phyloP scores from a whole-genome alignment of 2,797 vertebrate species.

The Corythornis leucogaster region DNA sequence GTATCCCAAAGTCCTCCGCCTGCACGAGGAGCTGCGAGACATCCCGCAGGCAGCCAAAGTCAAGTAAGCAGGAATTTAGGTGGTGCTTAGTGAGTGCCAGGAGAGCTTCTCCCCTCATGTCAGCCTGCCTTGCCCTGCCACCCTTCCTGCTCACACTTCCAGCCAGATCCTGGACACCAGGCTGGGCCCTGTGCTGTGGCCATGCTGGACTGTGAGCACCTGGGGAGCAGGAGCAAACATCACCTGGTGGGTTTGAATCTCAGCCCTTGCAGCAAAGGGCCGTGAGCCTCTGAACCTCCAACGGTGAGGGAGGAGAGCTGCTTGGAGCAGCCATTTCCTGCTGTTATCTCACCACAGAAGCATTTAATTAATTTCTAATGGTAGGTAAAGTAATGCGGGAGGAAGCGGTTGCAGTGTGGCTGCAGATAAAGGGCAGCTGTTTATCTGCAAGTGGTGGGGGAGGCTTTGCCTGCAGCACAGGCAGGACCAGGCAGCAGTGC shows the following conservation, averaged over 20 bases:
- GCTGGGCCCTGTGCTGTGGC: neutral
- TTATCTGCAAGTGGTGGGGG: neutral
- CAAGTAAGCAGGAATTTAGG: conserved; percentile 84
- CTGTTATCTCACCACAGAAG: conserved; percentile 56
- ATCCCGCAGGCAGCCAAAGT: conserved; percentile 96
- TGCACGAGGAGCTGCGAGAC: conserved; percentile 90
- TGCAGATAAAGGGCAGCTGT: conserved; percentile 61
- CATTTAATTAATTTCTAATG: conserved; percentile 73
- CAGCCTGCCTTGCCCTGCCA: neutral
- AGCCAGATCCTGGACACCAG: neutral
- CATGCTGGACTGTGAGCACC: fast-evolving
- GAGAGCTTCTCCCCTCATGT: neutral
- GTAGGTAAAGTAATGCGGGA: conserved; percentile 5
- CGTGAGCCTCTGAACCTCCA: neutral
- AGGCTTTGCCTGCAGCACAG: neutral
- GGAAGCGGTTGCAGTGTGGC: conserved; percentile 40
- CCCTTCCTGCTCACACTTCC: fast-evolving
- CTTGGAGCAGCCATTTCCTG: conserved; percentile 45
- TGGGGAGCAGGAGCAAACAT: neutral
- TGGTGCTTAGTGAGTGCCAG: neutral
- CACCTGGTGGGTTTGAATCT: conserved; percentile 41
- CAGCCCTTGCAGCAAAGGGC: neutral
- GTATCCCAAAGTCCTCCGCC: conserved; percentile 91
- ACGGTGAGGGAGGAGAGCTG: neutral
- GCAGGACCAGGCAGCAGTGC: neutral